Evolutionary conservation across 1,140 invertebrate species (phyloP).

Genomic region (Diabrotica undecimpunctata): DNA sequence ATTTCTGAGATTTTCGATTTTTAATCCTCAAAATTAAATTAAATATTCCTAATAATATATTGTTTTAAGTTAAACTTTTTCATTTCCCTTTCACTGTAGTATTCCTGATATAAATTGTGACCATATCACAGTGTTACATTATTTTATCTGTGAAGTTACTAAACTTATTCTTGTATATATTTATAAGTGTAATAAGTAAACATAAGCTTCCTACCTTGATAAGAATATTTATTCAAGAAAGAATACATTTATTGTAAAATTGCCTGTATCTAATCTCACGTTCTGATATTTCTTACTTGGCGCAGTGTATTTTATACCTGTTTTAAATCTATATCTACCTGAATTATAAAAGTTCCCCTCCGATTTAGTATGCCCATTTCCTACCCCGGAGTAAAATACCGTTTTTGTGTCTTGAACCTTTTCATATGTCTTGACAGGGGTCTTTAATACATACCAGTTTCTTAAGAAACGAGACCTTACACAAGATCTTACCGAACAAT

Average conservation of each 20-base stretch:
- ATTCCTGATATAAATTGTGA: too few species aligned
- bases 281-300: slow-evolving; percentile 3
- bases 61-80: too few species aligned
- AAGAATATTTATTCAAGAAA: slow-evolving; percentile 3
- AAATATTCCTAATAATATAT: too few species aligned
- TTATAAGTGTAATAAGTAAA: background rate
- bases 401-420: slow-evolving; percentile 32
- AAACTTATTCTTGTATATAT: too few species aligned
- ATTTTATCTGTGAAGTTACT: too few species aligned
- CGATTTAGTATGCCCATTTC: slow-evolving; percentile 23
- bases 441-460: slow-evolving; percentile 33
- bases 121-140: too few species aligned
- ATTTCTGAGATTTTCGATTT: too few species aligned
- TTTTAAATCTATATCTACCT: slow-evolving; percentile 30
- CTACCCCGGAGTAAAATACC: slow-evolving; percentile 32
- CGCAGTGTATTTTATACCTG: slow-evolving; percentile 27
- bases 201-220: slow-evolving; percentile 2
- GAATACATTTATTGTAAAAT: slow-evolving; percentile 5
- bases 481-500: slow-evolving; percentile 31
- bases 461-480: slow-evolving; percentile 25
- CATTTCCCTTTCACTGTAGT: too few species aligned
- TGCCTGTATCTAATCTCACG: background rate
- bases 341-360: slow-evolving; percentile 26
- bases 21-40: too few species aligned
- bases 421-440: slow-evolving; percentile 35